Evolutionary conservation across 2,113 vertebrate species (phyloP).

Genomic region (Zootoca vivipara): DNA sequence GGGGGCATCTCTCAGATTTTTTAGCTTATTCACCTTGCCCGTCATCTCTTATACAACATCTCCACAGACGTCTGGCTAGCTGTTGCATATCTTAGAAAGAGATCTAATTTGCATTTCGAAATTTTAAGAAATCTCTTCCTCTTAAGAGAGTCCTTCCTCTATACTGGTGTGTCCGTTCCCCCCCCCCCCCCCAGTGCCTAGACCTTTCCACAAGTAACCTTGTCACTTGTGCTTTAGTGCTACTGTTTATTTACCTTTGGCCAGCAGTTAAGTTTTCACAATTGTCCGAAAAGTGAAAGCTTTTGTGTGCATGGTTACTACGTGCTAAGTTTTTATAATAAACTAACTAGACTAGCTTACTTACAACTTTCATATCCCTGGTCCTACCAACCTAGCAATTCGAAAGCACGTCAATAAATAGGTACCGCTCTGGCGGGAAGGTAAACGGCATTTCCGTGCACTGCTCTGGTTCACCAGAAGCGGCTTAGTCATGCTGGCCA

Average conservation of each 20-base stretch:
- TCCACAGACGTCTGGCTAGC: neutral
- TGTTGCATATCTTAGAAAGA: neutral
- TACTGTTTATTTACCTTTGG: neutral
- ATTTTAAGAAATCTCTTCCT: neutral
- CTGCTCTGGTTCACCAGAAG: too few species aligned
- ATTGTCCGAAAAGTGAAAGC: neutral
- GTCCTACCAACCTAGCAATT: too few species aligned
- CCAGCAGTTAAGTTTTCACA: neutral
- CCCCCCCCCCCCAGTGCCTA: neutral
- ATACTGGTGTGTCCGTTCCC: neutral
- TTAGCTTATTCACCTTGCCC: neutral
- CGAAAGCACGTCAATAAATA: too few species aligned
- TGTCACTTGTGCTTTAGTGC: neutral
- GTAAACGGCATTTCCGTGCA: too few species aligned
- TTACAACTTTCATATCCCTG: too few species aligned
- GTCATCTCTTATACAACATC: conserved; percentile 10
- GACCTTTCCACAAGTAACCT: neutral
- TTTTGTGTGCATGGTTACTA: neutral
- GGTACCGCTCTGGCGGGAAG: too few species aligned
- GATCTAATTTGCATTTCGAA: neutral
- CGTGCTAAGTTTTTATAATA: neutral
- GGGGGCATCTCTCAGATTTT: neutral
- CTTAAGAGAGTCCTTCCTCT: neutral
- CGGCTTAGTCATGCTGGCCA: too few species aligned
- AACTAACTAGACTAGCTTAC: neutral